Evolutionary conservation across 2,113 vertebrate species (phyloP).

Genomic region (Sinocyclocheilus rhinocerous): DNA sequence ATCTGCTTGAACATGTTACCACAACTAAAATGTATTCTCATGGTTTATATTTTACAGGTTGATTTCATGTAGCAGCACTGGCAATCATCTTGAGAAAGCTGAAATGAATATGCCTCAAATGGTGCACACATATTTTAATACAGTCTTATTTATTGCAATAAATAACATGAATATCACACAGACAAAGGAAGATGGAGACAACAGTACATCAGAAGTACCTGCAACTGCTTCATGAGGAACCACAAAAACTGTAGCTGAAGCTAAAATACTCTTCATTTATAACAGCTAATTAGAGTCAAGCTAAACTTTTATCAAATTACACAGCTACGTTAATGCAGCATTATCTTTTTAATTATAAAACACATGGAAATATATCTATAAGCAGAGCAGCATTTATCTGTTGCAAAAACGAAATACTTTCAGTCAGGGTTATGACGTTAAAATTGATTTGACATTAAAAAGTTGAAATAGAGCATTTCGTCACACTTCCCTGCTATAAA

Average conservation of each 20-base stretch:
- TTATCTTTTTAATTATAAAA: background rate
- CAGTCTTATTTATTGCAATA: background rate
- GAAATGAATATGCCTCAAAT: background rate
- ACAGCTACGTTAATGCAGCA: background rate
- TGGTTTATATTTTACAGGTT: background rate
- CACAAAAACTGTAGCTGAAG: background rate
- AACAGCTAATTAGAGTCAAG: background rate
- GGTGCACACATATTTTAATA: background rate
- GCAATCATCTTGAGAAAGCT: background rate
- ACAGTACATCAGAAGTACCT: background rate
- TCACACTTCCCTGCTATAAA: conserved; percentile 1
- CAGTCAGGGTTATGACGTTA: no score
- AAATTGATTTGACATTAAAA: background rate
- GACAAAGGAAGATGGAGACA: background rate
- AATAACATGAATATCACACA: conserved; percentile 1
- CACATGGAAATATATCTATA: background rate
- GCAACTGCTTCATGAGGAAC: background rate
- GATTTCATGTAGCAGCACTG: background rate
- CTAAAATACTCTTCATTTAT: background rate
- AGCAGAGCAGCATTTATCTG: background rate
- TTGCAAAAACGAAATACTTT: background rate
- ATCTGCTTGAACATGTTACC: background rate
- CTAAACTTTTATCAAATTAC: background rate
- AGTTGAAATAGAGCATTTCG: background rate
- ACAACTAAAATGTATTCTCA: background rate